phyloP scores from a whole-genome alignment of 2,113 vertebrate genomes.

The Lycaon pictus region DNA sequence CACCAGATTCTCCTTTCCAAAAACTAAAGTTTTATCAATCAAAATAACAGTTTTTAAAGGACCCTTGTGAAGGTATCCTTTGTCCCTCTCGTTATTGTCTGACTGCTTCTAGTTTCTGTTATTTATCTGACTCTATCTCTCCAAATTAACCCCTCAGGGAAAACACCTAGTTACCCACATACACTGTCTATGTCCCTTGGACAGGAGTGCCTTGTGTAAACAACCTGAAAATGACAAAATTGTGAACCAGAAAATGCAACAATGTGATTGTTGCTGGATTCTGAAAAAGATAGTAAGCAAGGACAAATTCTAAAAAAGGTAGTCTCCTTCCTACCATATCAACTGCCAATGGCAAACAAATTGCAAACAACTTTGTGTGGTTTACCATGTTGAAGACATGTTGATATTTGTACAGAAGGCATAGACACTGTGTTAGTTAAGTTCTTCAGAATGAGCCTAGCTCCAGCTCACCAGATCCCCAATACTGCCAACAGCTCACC shows the following conservation, averaged over 20 bases:
- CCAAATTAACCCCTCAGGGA: background rate
- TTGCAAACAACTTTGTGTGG: background rate
- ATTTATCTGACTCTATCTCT: background rate
- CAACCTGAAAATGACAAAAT: background rate
- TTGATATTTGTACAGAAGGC: background rate
- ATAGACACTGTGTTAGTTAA: background rate
- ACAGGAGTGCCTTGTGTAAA: background rate
- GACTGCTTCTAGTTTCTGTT: background rate
- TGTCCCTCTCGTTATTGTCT: background rate
- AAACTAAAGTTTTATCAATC: slow-evolving; percentile 1
- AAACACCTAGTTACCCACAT: background rate
- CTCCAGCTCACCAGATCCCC: background rate
- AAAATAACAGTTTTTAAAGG: background rate
- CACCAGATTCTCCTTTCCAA: background rate
- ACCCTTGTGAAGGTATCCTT: background rate
- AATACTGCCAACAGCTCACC: background rate
- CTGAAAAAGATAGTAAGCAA: background rate
- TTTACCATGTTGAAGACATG: background rate
- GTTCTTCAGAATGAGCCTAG: background rate
- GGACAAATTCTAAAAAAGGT: background rate
- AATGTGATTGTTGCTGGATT: background rate
- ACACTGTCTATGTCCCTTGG: background rate
- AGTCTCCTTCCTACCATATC: background rate
- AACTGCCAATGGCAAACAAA: background rate
- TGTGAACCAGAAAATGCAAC: background rate